Conservation (phyloP, 2,888 invertebrate genomes). For the Parnassius glacialis region DNA sequence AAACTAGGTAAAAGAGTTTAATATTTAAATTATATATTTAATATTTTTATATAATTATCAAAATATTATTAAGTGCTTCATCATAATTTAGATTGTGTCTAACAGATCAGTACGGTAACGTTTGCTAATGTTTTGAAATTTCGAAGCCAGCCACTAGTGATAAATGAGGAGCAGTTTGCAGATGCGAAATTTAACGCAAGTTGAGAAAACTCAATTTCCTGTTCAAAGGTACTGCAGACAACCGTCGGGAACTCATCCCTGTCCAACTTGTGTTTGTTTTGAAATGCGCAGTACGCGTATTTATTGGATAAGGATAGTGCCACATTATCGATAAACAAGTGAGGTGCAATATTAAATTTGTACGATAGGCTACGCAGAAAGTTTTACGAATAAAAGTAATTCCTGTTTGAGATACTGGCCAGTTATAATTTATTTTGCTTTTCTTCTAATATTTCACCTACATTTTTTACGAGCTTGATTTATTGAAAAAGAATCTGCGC, state of each 20-base stretch:
- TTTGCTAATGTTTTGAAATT: slow-evolving; percentile 9
- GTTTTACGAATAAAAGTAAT: too few species aligned
- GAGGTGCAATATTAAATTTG: too few species aligned
- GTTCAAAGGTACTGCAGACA: slow-evolving; percentile 25
- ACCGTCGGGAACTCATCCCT: slow-evolving; percentile 13
- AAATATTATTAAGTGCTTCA: too few species aligned
- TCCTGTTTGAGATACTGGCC: too few species aligned
- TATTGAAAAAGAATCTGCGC: too few species aligned
- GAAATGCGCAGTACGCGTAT: slow-evolving; percentile 17
- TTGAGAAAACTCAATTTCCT: slow-evolving; percentile 28
- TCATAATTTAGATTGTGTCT: not conserved
- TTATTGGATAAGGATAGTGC: slow-evolving; percentile 11
- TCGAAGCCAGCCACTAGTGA: slow-evolving; percentile 17
- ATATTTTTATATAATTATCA: too few species aligned
- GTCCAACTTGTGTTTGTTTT: slow-evolving; percentile 23
- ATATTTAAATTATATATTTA: too few species aligned
- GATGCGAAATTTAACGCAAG: slow-evolving; percentile 26
- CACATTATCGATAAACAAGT: not conserved
- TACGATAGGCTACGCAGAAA: too few species aligned
- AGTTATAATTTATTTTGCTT: too few species aligned
- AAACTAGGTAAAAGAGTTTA: too few species aligned
- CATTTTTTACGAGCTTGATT: too few species aligned
- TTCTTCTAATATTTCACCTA: too few species aligned
- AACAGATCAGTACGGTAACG: not conserved
- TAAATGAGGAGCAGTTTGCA: slow-evolving; percentile 22